A percentile compares a stretch with the other conserved stretches of the same genome.
phyloP scores from a whole-genome alignment of 1,140 invertebrate genomes.

The Diachasmimorpha longicaudata region DNA sequence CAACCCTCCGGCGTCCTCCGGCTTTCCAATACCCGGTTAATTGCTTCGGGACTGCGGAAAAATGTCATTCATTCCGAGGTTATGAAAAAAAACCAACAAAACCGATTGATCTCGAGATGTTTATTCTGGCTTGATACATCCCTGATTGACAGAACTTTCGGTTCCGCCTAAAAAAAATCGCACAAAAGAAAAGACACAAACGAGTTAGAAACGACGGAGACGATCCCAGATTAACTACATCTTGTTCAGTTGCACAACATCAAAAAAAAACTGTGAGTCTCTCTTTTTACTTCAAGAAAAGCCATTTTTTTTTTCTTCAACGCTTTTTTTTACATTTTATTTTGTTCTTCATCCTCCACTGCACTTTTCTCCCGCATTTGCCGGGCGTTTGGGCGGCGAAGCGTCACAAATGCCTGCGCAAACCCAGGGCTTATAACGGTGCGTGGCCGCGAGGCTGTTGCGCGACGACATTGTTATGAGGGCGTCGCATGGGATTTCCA shows the following conservation, averaged over 20 bases:
- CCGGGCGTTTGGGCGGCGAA: not conserved
- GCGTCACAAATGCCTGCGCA: conserved; percentile 31
- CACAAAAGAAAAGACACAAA: not conserved
- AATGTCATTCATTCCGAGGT: too few relatives aligned
- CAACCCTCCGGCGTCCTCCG: too few relatives aligned
- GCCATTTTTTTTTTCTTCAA: not conserved
- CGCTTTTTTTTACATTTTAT: not conserved
- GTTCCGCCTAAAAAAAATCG: not conserved
- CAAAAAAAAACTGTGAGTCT: not conserved
- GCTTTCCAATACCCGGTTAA: too few relatives aligned
- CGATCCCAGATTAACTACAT: not conserved
- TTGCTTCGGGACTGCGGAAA: too few relatives aligned
- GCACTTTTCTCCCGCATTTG: conserved; percentile 2
- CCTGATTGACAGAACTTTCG: not conserved
- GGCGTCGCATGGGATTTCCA: not conserved
- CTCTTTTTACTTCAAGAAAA: not conserved
- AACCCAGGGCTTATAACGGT: conserved; percentile 16
- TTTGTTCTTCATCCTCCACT: not conserved
- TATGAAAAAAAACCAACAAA: not conserved
- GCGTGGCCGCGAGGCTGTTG: conserved; percentile 29
- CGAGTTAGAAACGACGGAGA: not conserved
- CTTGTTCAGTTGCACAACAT: not conserved
- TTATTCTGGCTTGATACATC: not conserved
- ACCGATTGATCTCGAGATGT: not conserved
- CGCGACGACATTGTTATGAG: conserved; percentile 24